Percentiles rank a stretch among this genome's conserved stretches.
phyloP scores from a whole-genome alignment of 1,140 invertebrate genomes.

The Leptestheria dahalacensis region DNA sequence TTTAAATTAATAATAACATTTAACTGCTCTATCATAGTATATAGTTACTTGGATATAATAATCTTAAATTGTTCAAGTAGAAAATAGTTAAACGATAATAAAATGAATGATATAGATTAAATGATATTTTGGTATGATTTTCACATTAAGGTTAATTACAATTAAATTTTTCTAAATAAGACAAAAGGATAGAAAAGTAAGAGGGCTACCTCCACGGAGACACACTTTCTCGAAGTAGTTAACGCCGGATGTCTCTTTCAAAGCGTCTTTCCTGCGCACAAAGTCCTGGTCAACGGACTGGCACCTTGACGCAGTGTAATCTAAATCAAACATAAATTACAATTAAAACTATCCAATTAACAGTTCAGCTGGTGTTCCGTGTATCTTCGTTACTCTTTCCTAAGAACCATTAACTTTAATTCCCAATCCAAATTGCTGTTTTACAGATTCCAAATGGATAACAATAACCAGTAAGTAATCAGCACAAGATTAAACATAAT shows the following conservation, averaged over 20 bases:
- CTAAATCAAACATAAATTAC: slow-evolving; percentile 19
- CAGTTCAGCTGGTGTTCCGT: not conserved
- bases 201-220: slow-evolving; percentile 26
- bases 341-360: not conserved
- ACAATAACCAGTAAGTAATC: no score
- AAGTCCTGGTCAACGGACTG: slow-evolving; percentile 27
- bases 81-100: not conserved
- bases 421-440: no score
- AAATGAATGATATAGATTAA: no score
- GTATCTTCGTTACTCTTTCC: not conserved
- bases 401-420: not conserved
- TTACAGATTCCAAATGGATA: no score
- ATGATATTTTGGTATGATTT: no score
- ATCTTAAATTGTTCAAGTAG: not conserved
- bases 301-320: slow-evolving; percentile 31
- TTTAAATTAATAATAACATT: not conserved
- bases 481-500: no score
- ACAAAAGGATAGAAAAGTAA: not conserved
- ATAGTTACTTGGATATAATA: not conserved
- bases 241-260: slow-evolving; percentile 25
- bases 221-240: slow-evolving; percentile 36
- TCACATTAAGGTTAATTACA: not conserved
- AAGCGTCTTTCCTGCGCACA: slow-evolving; percentile 24
- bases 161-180: not conserved
- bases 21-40: not conserved